phyloP scores from a whole-genome alignment of 2,113 vertebrate species.

The Trichomycterus rosablanca region DNA sequence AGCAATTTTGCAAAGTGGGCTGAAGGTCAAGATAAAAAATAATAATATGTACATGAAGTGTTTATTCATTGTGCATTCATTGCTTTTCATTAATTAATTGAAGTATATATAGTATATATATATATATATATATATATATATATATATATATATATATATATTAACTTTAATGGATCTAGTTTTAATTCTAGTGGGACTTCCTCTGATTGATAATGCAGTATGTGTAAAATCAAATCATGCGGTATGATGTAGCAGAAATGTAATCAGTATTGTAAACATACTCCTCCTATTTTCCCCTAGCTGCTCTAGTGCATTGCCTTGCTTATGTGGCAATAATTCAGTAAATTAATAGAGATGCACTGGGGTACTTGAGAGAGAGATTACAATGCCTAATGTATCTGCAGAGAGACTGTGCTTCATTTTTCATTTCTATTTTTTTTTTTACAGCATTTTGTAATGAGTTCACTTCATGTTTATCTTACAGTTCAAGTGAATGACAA shows the following conservation, averaged over 20 bases:
- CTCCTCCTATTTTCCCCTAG: not conserved
- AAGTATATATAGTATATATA: too few species aligned
- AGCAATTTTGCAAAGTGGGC: too few species aligned
- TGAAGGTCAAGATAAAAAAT: too few species aligned
- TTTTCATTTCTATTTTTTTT: conserved; percentile 44
- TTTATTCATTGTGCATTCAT: too few species aligned
- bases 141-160: too few species aligned
- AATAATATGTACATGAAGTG: too few species aligned
- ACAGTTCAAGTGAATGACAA: too few species aligned
- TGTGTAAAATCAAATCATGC: not conserved
- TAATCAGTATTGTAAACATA: conserved; percentile 11
- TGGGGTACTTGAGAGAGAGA: conserved; percentile 38
- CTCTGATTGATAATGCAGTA: too few species aligned
- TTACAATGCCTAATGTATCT: conserved; percentile 43
- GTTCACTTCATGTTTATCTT: conserved; percentile 29
- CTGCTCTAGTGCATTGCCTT: conserved; percentile 3
- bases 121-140: too few species aligned
- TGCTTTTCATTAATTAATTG: too few species aligned
- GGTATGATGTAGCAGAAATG: conserved; percentile 17
- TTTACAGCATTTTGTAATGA: conserved; percentile 31
- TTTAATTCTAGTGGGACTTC: too few species aligned
- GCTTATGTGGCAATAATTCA: conserved; percentile 34
- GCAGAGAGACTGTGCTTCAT: conserved; percentile 26
- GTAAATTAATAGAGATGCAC: conserved; percentile 48
- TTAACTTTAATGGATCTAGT: too few species aligned